A percentile compares a stretch with the other conserved stretches of the same genome.
Conservation (phyloP, 1,140 invertebrate genomes). For the Halictus rubicundus region DNA sequence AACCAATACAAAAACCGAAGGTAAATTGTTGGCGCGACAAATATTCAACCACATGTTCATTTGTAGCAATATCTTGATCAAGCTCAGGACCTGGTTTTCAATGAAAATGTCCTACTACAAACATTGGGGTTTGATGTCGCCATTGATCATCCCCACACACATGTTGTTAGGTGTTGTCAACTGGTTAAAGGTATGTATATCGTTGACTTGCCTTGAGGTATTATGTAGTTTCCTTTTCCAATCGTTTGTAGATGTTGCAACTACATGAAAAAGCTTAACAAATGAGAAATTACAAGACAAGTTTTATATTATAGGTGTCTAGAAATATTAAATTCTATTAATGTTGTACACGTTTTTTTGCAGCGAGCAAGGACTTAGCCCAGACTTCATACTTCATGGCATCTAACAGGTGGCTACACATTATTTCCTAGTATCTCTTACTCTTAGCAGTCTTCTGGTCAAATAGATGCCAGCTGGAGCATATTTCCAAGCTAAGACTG, state of each 20-base stretch:
- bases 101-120: slow-evolving; percentile 97
- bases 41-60: slow-evolving; percentile 44
- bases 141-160: slow-evolving; percentile 98
- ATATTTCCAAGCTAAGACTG: slow-evolving; percentile 53
- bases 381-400: slow-evolving; percentile 99
- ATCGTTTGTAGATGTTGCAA: not conserved
- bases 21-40: not conserved
- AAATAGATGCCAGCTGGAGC: slow-evolving; percentile 56
- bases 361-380: slow-evolving; percentile 96
- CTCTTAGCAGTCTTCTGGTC: slow-evolving; percentile 63
- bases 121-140: slow-evolving; percentile 98
- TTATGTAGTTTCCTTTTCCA: slow-evolving; percentile 2
- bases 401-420: slow-evolving; percentile 90
- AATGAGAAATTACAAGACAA: not conserved
- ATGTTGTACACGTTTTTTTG: slow-evolving; percentile 64
- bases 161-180: slow-evolving; percentile 96
- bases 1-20: not conserved
- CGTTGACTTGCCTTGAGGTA: not conserved
- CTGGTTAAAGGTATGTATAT: slow-evolving; percentile 91
- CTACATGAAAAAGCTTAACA: not conserved
- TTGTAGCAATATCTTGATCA: slow-evolving; percentile 88
- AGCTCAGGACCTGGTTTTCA: slow-evolving; percentile 94
- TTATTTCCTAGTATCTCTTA: slow-evolving; percentile 66
- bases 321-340: not conserved
- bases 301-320: not conserved